A percentile compares a stretch with the other conserved stretches of the same genome.
These are phyloP conservation scores for Dendrolimus pini DNA, from an alignment of 2,888 invertebrate species.

Conservation along the genomic window DNA sequence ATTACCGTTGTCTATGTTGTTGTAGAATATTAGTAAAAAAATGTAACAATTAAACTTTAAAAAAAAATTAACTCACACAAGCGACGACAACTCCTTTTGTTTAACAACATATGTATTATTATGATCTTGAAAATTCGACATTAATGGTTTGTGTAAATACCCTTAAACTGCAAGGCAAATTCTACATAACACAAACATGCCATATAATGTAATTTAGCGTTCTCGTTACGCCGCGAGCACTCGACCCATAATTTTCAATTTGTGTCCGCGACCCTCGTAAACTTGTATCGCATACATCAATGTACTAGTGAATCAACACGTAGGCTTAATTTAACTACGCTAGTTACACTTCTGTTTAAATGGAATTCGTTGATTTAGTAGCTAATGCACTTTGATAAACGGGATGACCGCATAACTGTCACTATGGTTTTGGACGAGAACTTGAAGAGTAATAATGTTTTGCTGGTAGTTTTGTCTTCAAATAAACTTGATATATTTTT, in stretches of 20 bases:
- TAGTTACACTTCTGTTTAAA: background rate
- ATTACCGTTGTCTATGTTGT: too few relatives aligned
- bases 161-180: background rate
- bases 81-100: too few relatives aligned
- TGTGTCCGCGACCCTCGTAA: constrained; percentile 57
- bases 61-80: too few relatives aligned
- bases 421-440: too few relatives aligned
- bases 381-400: background rate
- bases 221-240: constrained; percentile 49
- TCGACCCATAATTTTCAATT: constrained; percentile 69
- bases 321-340: constrained; percentile 14
- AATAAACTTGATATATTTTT: too few relatives aligned
- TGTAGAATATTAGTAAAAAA: too few relatives aligned
- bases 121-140: constrained; percentile 6
- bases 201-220: constrained; percentile 37
- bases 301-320: constrained; percentile 40
- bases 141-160: constrained; percentile 8
- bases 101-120: constrained; percentile 5
- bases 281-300: constrained; percentile 48
- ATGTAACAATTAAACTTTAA: too few relatives aligned
- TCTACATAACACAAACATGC: constrained; percentile 26
- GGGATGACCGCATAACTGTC: too few relatives aligned
- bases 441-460: too few relatives aligned
- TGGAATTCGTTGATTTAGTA: background rate
- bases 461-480: too few relatives aligned